phyloP scores from a whole-genome alignment of 2,797 vertebrate genomes.

The Melanotaenia maccullochi region DNA sequence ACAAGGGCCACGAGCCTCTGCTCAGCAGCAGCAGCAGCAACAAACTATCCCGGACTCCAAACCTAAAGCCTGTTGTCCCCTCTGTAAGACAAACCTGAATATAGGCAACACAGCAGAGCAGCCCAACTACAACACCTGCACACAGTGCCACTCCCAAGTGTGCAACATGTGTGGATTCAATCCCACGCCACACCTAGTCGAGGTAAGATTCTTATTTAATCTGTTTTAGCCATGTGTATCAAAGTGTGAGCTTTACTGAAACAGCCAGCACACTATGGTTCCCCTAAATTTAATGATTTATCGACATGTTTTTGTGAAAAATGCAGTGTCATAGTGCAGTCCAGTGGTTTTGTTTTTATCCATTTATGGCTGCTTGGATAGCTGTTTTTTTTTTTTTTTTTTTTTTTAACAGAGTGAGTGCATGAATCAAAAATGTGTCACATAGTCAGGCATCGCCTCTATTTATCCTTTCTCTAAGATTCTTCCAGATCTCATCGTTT shows the following conservation, averaged over 20 bases:
- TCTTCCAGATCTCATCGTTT: constrained; percentile 10
- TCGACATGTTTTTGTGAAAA: constrained; percentile 50
- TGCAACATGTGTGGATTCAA: constrained; percentile 99
- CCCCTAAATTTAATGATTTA: constrained; percentile 47
- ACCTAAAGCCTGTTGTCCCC: constrained; percentile 91
- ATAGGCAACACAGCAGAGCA: constrained; percentile 85
- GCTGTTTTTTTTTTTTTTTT: constrained; percentile 13
- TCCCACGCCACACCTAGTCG: constrained; percentile 94
- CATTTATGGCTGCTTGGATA: constrained; percentile 20
- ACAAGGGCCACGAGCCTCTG: constrained; percentile 65
- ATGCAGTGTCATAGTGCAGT: constrained; percentile 43
- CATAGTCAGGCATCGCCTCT: constrained; percentile 18
- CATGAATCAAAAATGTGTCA: constrained; percentile 29
- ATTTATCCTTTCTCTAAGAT: constrained; percentile 8
- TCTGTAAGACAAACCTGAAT: constrained; percentile 95
- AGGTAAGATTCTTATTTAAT: constrained; percentile 86
- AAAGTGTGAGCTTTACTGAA: constrained; percentile 6
- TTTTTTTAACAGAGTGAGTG: constrained; percentile 24
- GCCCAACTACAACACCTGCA: constrained; percentile 96
- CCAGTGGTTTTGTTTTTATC: constrained; percentile 33
- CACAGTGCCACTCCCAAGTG: constrained; percentile 93
- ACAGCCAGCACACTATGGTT: constrained; percentile 1
- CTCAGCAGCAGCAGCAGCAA: constrained; percentile 61
- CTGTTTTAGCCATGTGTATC: background rate
- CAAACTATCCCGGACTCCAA: constrained; percentile 77